Percentiles rank a stretch among this genome's conserved stretches.
phyloP scores from a whole-genome alignment of 2,113 vertebrate genomes.

The Motacilla alba region DNA sequence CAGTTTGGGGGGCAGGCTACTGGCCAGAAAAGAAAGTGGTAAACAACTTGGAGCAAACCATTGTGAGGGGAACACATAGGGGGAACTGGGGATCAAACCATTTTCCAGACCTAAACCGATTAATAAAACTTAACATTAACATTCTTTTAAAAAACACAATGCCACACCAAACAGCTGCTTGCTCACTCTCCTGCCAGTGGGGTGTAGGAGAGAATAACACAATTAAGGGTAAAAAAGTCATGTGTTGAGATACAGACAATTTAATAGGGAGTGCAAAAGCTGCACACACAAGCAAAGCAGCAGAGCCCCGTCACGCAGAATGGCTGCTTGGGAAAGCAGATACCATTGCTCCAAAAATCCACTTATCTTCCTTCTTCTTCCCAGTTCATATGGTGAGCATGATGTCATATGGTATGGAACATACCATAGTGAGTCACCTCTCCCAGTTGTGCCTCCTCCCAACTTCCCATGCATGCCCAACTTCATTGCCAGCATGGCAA shows the following conservation, averaged over 20 bases:
- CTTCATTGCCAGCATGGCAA: accelerated
- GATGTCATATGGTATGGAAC: not conserved
- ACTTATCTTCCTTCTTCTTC: not conserved
- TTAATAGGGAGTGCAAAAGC: not conserved
- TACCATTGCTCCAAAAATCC: accelerated
- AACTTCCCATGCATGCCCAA: too few species aligned
- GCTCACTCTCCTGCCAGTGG: not conserved
- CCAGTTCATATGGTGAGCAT: not conserved
- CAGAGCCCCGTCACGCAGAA: accelerated
- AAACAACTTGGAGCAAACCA: too few species aligned
- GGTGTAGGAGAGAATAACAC: not conserved
- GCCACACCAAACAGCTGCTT: not conserved
- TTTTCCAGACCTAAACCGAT: too few species aligned
- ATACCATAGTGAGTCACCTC: not conserved
- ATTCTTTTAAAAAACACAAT: too few species aligned
- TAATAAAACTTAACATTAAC: too few species aligned
- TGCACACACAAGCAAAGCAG: not conserved
- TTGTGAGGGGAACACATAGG: too few species aligned
- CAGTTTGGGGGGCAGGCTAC: too few species aligned
- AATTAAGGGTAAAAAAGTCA: not conserved
- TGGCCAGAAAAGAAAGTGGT: too few species aligned
- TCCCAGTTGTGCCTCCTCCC: not conserved
- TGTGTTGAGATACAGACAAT: not conserved
- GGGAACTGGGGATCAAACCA: too few species aligned
- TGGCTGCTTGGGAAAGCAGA: not conserved